Conservation (phyloP, 2,113 vertebrate species). For the Elephantulus edwardii region DNA sequence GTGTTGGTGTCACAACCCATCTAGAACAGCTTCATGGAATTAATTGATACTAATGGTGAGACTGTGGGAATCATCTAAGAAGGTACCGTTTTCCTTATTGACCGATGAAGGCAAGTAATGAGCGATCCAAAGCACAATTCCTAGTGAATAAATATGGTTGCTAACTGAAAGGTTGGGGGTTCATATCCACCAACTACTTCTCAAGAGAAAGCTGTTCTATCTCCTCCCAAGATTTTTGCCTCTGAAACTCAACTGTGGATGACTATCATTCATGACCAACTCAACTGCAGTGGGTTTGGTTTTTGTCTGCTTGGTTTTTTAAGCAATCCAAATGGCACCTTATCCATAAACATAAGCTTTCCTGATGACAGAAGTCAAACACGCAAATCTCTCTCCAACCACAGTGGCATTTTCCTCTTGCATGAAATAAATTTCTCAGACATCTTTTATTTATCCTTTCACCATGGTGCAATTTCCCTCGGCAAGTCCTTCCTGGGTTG, state of each 20-base stretch:
- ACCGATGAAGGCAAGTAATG: background rate
- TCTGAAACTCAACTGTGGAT: no score
- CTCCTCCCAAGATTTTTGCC: no score
- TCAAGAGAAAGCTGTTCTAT: no score
- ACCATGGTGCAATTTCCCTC: fast-evolving
- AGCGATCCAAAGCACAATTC: background rate
- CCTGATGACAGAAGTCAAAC: background rate
- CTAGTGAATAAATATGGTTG: no score
- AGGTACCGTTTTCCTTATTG: background rate
- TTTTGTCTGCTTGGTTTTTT: no score
- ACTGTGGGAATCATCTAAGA: background rate
- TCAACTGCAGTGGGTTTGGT: no score
- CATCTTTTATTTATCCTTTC: background rate
- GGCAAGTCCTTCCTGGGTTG: background rate
- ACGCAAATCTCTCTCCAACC: background rate
- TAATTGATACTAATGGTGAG: background rate
- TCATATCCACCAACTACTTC: no score
- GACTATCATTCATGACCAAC: no score
- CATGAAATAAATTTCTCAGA: background rate
- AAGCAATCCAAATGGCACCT: background rate
- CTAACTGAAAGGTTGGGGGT: no score
- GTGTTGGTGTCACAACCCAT: background rate
- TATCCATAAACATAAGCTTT: background rate
- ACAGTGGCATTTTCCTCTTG: background rate
- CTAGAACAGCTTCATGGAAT: background rate